A percentile compares a stretch with the other conserved stretches of the same genome.
These are phyloP conservation scores for Ochropleura plecta DNA, from an alignment of 2,888 invertebrate genomes.

Conservation along the genomic window DNA sequence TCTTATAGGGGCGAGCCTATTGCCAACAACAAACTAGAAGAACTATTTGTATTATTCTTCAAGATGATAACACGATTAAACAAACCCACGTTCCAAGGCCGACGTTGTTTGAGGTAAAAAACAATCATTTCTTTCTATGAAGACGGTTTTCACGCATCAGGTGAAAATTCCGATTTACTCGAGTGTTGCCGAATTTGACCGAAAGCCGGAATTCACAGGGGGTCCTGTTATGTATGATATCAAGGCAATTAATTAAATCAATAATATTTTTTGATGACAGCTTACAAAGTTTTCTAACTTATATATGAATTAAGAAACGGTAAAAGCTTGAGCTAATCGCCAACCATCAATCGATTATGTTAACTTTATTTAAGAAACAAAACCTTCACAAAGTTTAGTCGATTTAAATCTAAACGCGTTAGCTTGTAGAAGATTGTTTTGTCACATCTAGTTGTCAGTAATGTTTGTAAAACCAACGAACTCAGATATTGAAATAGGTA, in stretches of 20 bases:
- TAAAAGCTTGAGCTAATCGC: not conserved
- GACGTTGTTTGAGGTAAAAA: too few relatives aligned
- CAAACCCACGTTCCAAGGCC: not conserved
- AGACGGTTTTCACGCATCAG: not conserved
- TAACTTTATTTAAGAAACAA: not conserved
- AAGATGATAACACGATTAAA: not conserved
- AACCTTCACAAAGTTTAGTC: not conserved
- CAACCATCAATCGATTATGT: not conserved
- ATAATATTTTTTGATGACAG: not conserved
- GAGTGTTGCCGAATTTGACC: not conserved
- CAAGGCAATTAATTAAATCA: not conserved
- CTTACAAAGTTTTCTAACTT: not conserved
- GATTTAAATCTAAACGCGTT: not conserved
- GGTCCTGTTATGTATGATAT: not conserved
- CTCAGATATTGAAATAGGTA: not conserved
- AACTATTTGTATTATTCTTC: not conserved
- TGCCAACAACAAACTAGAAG: too few relatives aligned
- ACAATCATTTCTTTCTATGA: too few relatives aligned
- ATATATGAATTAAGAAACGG: not conserved
- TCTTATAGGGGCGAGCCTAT: too few relatives aligned
- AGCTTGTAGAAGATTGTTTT: not conserved
- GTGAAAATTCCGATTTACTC: not conserved
- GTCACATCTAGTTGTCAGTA: not conserved
- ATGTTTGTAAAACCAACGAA: constrained; percentile 7
- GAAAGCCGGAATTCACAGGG: not conserved